A percentile compares a stretch with the other conserved stretches of the same genome.
phyloP scores from a whole-genome alignment of 2,113 vertebrate genomes.

The Calyptommatus sinebrachiatus region DNA sequence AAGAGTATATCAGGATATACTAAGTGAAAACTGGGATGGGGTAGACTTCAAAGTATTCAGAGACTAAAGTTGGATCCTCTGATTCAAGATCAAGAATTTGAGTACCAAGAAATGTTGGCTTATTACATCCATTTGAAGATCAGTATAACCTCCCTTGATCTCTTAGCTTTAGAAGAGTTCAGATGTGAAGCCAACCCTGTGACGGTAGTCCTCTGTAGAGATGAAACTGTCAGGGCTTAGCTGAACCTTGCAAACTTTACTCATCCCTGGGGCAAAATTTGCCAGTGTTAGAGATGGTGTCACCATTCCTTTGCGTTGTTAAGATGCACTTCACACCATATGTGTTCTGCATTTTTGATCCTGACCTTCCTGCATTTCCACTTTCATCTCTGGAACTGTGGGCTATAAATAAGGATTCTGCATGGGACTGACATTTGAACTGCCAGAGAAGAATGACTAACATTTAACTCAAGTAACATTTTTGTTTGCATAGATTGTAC shows the following conservation, averaged over 20 bases:
- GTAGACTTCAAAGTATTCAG: slow-evolving; percentile 1
- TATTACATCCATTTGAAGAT: background rate
- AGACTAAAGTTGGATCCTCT: background rate
- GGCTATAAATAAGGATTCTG: slow-evolving; percentile 46
- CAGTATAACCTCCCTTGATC: background rate
- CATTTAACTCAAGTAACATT: background rate
- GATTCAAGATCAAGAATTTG: slow-evolving; percentile 6
- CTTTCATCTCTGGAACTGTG: slow-evolving; percentile 44
- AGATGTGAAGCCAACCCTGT: background rate
- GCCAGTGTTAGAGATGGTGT: background rate
- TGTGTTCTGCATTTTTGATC: slow-evolving; percentile 11
- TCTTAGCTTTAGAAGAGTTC: slow-evolving; percentile 22
- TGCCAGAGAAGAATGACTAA: slow-evolving; percentile 8
- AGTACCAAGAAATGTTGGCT: background rate
- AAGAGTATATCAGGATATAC: background rate
- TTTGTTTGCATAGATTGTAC: background rate
- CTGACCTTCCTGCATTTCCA: slow-evolving; percentile 48
- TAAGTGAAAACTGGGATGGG: background rate
- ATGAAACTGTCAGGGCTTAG: background rate
- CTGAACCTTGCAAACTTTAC: rapidly evolving
- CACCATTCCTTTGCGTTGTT: slow-evolving; percentile 11
- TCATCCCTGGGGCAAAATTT: slow-evolving; percentile 14
- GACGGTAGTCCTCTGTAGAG: background rate
- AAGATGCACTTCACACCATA: slow-evolving; percentile 33
- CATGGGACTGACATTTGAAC: slow-evolving; percentile 18